Conservation (phyloP, 1,140 invertebrate species). For the Bombus sylvicola region DNA sequence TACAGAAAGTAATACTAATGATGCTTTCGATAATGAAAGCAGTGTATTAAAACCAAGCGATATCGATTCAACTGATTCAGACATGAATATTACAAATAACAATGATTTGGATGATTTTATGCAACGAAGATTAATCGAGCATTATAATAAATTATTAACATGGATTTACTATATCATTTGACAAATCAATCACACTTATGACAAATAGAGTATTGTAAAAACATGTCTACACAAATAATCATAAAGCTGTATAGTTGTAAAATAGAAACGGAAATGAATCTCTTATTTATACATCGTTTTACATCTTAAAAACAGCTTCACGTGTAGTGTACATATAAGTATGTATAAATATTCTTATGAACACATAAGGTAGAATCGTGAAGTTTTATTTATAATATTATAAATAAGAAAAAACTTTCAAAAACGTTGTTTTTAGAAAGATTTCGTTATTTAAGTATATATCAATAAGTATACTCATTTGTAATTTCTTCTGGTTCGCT, state of each 20-base stretch:
- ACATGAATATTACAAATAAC: slow-evolving; percentile 26
- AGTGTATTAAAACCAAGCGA: slow-evolving; percentile 1
- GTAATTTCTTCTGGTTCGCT: slow-evolving; percentile 42
- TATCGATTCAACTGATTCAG: slow-evolving; percentile 23
- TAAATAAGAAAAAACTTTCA: slow-evolving; percentile 3
- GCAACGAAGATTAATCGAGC: slow-evolving; percentile 68
- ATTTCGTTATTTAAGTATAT: not conserved
- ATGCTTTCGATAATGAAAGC: slow-evolving; percentile 3
- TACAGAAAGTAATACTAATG: not conserved
- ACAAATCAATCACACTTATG: slow-evolving; percentile 57
- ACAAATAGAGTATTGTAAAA: slow-evolving; percentile 5
- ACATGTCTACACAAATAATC: not conserved
- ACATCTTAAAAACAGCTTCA: not conserved
- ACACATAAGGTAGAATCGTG: slow-evolving; percentile 17
- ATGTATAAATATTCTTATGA: slow-evolving; percentile 8
- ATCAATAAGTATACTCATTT: not conserved
- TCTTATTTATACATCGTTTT: slow-evolving; percentile 5
- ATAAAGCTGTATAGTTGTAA: slow-evolving; percentile 4
- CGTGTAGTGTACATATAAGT: not conserved
- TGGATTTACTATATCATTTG: slow-evolving; percentile 74
- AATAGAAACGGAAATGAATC: slow-evolving; percentile 7
- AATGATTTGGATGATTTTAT: slow-evolving; percentile 47
- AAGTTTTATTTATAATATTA: not conserved
- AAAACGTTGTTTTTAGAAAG: not conserved
- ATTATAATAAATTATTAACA: slow-evolving; percentile 75